Percentiles rank a stretch among this genome's conserved stretches.
Evolutionary conservation across 1,140 invertebrate genomes (phyloP).

Genomic region (Panagrolaimus sp.): DNA sequence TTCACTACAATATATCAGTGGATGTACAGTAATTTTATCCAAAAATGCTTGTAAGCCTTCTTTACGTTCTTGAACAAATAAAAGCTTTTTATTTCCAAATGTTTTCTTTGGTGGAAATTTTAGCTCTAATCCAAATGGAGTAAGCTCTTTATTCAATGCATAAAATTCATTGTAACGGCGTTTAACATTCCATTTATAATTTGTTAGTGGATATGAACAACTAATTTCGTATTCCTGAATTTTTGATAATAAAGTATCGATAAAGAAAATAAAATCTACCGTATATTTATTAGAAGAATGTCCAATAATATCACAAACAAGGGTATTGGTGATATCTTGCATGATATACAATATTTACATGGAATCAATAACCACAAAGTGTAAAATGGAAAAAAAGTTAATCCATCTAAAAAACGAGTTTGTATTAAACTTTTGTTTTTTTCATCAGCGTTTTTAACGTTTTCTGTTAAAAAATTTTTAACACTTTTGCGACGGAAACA

Average conservation of each 20-base stretch:
- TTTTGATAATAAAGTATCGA: not conserved
- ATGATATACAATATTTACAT: too few species aligned
- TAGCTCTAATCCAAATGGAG: not conserved
- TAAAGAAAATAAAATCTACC: too few species aligned
- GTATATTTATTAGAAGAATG: too few species aligned
- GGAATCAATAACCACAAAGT: too few species aligned
- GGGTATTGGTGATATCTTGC: not conserved
- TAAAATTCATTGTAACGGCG: constrained; percentile 1
- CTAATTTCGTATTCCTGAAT: not conserved
- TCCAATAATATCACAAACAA: not conserved
- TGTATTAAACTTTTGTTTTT: too few species aligned
- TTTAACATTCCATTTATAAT: not conserved
- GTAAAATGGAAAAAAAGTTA: too few species aligned
- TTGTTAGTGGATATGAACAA: not conserved
- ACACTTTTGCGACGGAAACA: too few species aligned
- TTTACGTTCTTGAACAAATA: not conserved
- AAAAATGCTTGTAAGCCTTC: not conserved
- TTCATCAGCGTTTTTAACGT: too few species aligned
- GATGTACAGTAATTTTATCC: constrained; percentile 4
- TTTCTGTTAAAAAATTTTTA: too few species aligned
- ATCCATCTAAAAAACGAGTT: too few species aligned
- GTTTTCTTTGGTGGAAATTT: constrained; percentile 3
- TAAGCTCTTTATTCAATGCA: not conserved
- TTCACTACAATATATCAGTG: not conserved
- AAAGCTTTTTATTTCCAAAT: not conserved